A percentile compares a stretch with the other conserved stretches of the same genome.
Evolutionary conservation across 2,888 invertebrate species (phyloP).

Genomic region (Macaria notata): DNA sequence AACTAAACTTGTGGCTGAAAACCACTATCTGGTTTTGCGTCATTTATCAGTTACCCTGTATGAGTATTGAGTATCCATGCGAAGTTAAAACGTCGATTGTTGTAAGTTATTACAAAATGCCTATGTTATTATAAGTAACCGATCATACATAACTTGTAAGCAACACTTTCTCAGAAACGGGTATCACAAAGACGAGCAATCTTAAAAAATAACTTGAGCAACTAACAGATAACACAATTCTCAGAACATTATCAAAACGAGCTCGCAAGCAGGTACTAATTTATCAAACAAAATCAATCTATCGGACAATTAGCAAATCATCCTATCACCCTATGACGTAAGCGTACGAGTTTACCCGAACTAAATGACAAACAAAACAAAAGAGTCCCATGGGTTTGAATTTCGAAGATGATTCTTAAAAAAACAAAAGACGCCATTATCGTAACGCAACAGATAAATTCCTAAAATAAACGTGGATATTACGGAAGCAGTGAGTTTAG

Average conservation of each 20-base stretch:
- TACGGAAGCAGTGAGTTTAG: slow-evolving; percentile 39
- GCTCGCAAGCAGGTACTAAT: slow-evolving; percentile 25
- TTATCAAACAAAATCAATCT: slow-evolving; percentile 22
- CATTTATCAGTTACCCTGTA: too few species aligned
- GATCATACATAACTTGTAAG: slow-evolving; percentile 13
- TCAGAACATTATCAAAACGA: slow-evolving; percentile 35
- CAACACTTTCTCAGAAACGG: slow-evolving; percentile 29
- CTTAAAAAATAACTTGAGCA: slow-evolving; percentile 33
- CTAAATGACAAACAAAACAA: too few species aligned
- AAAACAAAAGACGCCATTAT: slow-evolving; percentile 11
- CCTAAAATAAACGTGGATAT: slow-evolving; percentile 27
- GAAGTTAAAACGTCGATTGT: too few species aligned
- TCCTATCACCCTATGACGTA: slow-evolving; percentile 24
- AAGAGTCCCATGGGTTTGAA: too few species aligned
- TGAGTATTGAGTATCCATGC: too few species aligned
- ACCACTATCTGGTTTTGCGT: too few species aligned
- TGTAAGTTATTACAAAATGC: slow-evolving; percentile 19
- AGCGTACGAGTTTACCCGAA: slow-evolving; percentile 8
- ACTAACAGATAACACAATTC: slow-evolving; percentile 29
- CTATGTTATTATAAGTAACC: slow-evolving; percentile 3
- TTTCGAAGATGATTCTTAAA: not conserved
- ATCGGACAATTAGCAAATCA: slow-evolving; percentile 36
- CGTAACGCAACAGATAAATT: slow-evolving; percentile 10
- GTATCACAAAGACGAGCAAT: slow-evolving; percentile 29
- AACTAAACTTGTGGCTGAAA: too few species aligned